phyloP scores from a whole-genome alignment of 2,113 vertebrate genomes.

The Edolisoma coerulescens region DNA sequence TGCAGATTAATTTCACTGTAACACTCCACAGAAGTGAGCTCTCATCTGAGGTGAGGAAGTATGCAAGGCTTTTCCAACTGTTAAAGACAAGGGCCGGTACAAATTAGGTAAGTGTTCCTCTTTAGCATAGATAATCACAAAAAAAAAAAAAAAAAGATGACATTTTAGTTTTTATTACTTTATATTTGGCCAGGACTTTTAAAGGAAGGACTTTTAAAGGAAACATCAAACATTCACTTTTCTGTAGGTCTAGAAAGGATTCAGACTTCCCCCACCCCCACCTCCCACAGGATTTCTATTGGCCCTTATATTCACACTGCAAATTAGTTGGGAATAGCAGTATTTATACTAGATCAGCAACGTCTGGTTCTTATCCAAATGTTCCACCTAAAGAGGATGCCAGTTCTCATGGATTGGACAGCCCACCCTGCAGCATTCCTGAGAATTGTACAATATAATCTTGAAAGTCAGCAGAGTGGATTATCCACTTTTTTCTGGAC shows the following conservation, averaged over 20 bases:
- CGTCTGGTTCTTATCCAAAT: slow-evolving; percentile 74
- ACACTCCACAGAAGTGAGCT: slow-evolving; percentile 39
- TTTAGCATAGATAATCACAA: slow-evolving; percentile 23
- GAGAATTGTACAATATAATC: slow-evolving; percentile 84
- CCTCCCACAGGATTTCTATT: slow-evolving; percentile 43
- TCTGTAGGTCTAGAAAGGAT: slow-evolving; percentile 60
- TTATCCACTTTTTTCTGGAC: slow-evolving; percentile 80
- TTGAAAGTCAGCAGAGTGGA: slow-evolving; percentile 84
- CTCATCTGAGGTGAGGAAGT: slow-evolving; percentile 29
- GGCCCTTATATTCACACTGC: slow-evolving; percentile 57
- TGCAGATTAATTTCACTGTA: neutral
- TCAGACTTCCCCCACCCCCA: slow-evolving; percentile 10
- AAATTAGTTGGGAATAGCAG: slow-evolving; percentile 50
- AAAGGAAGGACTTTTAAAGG: slow-evolving; percentile 64
- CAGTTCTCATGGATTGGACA: slow-evolving; percentile 76
- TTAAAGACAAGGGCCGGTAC: slow-evolving; percentile 35
- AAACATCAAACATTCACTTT: slow-evolving; percentile 72
- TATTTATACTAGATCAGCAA: slow-evolving; percentile 69
- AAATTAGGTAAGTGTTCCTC: slow-evolving; percentile 18
- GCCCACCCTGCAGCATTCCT: slow-evolving; percentile 81
- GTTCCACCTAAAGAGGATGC: slow-evolving; percentile 71
- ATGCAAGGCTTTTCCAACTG: slow-evolving; percentile 32
- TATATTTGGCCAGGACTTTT: slow-evolving; percentile 68
- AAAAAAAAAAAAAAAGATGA: neutral
- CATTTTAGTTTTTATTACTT: slow-evolving; percentile 66